Evolutionary conservation across 2,888 invertebrate species (phyloP).

Genomic region (Xiphydria camelus): DNA sequence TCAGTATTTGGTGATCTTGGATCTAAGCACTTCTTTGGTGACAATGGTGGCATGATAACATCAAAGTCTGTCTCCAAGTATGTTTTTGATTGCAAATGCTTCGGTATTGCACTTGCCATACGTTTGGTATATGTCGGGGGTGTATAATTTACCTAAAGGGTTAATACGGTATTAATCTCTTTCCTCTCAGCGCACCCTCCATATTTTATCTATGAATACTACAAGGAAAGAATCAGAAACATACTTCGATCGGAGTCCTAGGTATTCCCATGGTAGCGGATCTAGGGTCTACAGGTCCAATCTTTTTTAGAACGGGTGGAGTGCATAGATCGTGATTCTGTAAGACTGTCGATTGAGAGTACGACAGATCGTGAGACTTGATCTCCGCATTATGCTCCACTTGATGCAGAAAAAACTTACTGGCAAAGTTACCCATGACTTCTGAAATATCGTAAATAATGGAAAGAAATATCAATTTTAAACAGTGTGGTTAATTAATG

Average conservation of each 20-base stretch:
- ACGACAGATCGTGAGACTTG: conserved; percentile 10
- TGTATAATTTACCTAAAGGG: conserved; percentile 26
- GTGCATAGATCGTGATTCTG: conserved; percentile 26
- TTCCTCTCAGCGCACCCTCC: no score
- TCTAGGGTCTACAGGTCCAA: conserved; percentile 36
- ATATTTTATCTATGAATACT: neutral
- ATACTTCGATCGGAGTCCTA: conserved; percentile 43
- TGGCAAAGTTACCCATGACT: conserved; percentile 40
- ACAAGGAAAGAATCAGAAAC: neutral
- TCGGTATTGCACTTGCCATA: conserved; percentile 39
- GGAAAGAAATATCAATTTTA: no score
- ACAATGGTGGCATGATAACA: conserved; percentile 24
- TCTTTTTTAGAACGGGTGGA: conserved; percentile 28
- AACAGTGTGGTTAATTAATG: no score
- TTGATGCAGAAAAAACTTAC: conserved; percentile 25
- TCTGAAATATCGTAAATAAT: neutral
- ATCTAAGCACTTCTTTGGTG: conserved; percentile 26
- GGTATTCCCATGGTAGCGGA: conserved; percentile 39
- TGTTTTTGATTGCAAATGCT: conserved; percentile 37
- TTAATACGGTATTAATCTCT: conserved; percentile 7
- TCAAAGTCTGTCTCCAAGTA: conserved; percentile 51
- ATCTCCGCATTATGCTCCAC: conserved; percentile 20
- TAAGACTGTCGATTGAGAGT: conserved; percentile 3
- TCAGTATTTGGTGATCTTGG: conserved; percentile 26
- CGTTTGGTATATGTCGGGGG: conserved; percentile 22